Evolutionary conservation across 2,888 invertebrate genomes (phyloP).

Genomic region (Xiphydria camelus): DNA sequence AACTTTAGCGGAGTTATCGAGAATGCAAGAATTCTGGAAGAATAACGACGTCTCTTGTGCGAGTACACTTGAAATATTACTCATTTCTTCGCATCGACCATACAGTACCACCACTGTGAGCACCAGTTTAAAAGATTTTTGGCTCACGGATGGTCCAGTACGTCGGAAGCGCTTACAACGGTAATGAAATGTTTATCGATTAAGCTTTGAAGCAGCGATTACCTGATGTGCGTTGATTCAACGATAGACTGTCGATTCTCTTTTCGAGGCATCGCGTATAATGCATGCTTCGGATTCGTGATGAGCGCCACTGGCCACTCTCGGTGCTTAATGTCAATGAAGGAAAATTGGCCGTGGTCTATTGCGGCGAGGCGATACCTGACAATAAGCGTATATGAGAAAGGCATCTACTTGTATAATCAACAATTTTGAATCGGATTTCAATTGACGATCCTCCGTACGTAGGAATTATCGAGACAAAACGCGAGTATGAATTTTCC

Average conservation of each 20-base stretch:
- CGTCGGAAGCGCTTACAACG: no score
- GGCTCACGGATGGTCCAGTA: no score
- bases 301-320: constrained; percentile 82
- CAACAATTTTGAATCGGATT: constrained; percentile 5
- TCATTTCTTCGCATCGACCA: no score
- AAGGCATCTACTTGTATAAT: constrained; percentile 17
- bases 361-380: constrained; percentile 82
- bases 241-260: constrained; percentile 72
- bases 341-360: constrained; percentile 87
- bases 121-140: no score
- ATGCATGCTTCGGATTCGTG: constrained; percentile 89
- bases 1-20: constrained; percentile 67
- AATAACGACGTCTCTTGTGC: no score
- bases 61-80: no score
- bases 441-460: no score
- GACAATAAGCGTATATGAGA: constrained; percentile 29
- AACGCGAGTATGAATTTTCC: no score
- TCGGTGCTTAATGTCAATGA: constrained; percentile 75
- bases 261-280: constrained; percentile 71
- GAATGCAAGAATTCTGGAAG: constrained; percentile 74
- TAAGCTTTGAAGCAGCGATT: constrained; percentile 21
- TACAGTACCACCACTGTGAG: no score
- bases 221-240: constrained; percentile 79
- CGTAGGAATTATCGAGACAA: no score
- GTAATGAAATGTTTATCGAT: no score